phyloP scores from a whole-genome alignment of 2,113 vertebrate species.

The Camelus bactrianus region DNA sequence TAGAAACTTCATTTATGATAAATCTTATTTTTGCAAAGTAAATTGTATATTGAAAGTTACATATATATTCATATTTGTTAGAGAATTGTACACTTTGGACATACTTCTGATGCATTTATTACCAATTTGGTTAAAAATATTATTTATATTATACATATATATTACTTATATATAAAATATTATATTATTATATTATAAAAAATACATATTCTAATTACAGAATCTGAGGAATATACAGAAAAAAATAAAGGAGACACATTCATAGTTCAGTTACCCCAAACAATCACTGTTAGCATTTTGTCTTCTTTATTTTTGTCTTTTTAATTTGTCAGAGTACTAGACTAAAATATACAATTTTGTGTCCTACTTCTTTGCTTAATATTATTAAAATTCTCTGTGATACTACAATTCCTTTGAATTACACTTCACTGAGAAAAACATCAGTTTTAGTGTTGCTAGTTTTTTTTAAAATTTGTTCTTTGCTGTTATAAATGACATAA shows the following conservation, averaged over 20 bases:
- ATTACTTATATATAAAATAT: too few relatives aligned
- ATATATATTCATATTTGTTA: background rate
- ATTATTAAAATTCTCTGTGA: background rate
- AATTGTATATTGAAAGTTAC: background rate
- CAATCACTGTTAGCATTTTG: background rate
- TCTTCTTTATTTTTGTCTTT: background rate
- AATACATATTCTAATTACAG: background rate
- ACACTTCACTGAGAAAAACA: background rate
- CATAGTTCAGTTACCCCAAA: background rate
- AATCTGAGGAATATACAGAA: conserved; percentile 17
- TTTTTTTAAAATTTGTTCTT: background rate
- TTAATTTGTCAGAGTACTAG: background rate
- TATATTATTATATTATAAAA: background rate
- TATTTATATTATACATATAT: background rate
- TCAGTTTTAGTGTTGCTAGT: background rate
- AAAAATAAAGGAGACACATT: background rate
- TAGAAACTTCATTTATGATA: background rate
- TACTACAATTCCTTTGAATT: background rate
- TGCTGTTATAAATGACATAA: background rate
- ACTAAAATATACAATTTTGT: background rate
- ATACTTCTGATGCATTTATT: background rate
- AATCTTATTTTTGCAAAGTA: conserved; percentile 11
- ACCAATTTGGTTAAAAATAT: background rate
- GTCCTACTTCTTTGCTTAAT: conserved; percentile 13
- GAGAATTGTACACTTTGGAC: background rate